A percentile compares a stretch with the other conserved stretches of the same genome.
Evolutionary conservation across 1,140 invertebrate species (phyloP).

Genomic region (Sipha flava): DNA sequence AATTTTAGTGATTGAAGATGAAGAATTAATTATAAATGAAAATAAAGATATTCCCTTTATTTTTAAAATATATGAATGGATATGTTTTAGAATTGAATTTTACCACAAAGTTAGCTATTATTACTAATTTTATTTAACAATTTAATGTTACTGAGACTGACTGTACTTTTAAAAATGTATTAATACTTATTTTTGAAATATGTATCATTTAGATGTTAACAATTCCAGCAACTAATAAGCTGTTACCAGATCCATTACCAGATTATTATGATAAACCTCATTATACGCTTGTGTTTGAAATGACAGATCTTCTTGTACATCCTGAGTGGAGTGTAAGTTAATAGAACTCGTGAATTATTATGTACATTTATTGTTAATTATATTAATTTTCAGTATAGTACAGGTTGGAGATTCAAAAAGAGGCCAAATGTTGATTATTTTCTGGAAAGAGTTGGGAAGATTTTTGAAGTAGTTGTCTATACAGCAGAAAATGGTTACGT

Average conservation of each 20-base stretch:
- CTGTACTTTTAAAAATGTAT: not conserved
- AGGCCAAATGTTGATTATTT: conserved; percentile 93
- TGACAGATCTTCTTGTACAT: conserved; percentile 92
- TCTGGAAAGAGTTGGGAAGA: conserved; percentile 76
- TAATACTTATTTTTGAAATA: not conserved
- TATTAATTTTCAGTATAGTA: conserved; percentile 50
- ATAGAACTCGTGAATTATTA: not conserved
- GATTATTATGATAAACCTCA: conserved; percentile 91
- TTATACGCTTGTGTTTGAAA: conserved; percentile 91
- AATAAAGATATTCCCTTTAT: conserved; percentile 3
- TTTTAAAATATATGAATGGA: not conserved
- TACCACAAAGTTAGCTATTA: not conserved
- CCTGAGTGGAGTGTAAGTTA: conserved; percentile 82
- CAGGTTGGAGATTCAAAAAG: conserved; percentile 93
- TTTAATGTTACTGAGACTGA: not conserved
- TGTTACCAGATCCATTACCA: conserved; percentile 87
- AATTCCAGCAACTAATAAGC: conserved; percentile 90
- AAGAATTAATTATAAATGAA: not conserved
- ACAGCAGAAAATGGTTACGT: conserved; percentile 76
- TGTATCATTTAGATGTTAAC: conserved; percentile 61
- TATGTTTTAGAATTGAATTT: conserved; percentile 19
- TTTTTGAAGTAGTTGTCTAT: conserved; percentile 96
- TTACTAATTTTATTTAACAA: not conserved
- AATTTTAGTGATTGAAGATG: not conserved
- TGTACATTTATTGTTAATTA: not conserved